Evolutionary conservation across 92 coral and sea anemone genomes (phyloP).

Genomic region (Porites divaricata): DNA sequence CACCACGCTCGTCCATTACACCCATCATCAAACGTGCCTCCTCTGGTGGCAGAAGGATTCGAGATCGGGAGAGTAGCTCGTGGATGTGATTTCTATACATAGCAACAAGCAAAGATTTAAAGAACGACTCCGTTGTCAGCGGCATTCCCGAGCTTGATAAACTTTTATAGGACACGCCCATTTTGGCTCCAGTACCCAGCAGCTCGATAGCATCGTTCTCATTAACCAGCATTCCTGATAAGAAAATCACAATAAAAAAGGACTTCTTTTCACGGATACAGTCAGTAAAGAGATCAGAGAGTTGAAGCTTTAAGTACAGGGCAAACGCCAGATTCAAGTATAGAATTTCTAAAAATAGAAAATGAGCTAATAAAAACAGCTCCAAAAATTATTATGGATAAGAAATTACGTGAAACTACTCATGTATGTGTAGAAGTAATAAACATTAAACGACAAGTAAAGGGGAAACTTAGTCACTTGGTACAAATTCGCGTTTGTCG

Average conservation of each 20-base stretch:
- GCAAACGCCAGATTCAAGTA: too few relatives aligned
- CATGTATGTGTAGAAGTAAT: too few relatives aligned
- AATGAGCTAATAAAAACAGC: too few relatives aligned
- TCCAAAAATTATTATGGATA: too few relatives aligned
- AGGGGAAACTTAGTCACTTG: too few relatives aligned
- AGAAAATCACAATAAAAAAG: not conserved
- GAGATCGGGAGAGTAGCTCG: slow-evolving; percentile 76
- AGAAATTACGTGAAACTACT: too few relatives aligned
- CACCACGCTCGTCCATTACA: slow-evolving; percentile 96
- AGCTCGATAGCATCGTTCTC: slow-evolving; percentile 83
- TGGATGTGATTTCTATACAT: slow-evolving; percentile 84
- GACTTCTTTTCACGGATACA: too few relatives aligned
- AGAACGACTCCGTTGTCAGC: slow-evolving; percentile 95
- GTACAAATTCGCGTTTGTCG: too few relatives aligned
- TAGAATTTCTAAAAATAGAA: too few relatives aligned
- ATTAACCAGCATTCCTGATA: slow-evolving; percentile 84
- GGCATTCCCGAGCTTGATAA: slow-evolving; percentile 77
- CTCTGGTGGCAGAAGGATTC: slow-evolving; percentile 84
- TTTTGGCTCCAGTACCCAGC: slow-evolving; percentile 73
- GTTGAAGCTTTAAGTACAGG: too few relatives aligned
- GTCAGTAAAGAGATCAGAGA: too few relatives aligned
- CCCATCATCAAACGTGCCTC: slow-evolving; percentile 98
- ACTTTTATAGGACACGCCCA: slow-evolving; percentile 78
- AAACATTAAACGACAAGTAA: too few relatives aligned
- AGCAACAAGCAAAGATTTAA: slow-evolving; percentile 84